Evolutionary conservation across 1,140 invertebrate species (phyloP), one percentile per base, ranked within the genome.

Genomic region (Doryteuthis pealeii): DNA sequence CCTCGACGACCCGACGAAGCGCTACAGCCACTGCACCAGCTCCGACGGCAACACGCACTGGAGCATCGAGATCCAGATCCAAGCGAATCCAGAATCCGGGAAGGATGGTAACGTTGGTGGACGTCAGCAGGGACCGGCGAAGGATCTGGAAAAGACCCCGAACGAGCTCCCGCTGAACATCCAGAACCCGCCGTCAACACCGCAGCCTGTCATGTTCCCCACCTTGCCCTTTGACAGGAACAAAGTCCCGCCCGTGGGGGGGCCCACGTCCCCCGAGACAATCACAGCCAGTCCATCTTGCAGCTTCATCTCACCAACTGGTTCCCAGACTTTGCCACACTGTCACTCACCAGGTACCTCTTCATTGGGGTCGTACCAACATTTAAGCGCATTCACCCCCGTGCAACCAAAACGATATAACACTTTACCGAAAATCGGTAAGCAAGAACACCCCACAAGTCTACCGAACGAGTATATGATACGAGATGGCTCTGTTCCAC

Each of bases 1-100:
- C 69, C 79, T 82, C 72, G 74, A 76, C 10, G 71, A 58, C 22
- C 26, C 49, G 4, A 54, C 49, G 12, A 76, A 76, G 58, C 71
- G 72, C 43, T 35, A 76, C 15, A 81, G 83, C 70, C 80, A 82
- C 15, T 80, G 82, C 33, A 82, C 79, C 14, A 80, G 77, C 33
- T 83, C 81, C 76, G 84, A 84, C 68, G 79, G 75, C 26, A 84
- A 84, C 74, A 80, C 78, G 28, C 83, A 82, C 45, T 75, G 82
- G 26, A 85, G 82, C 72, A 82, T 85, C 74, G 84, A 86, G 69
- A 84, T 84, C 74, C 81, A 84, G 75, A 81, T 84, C 43, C 78
- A 79, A 66, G 70, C 70, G 15, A 71, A 71, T 71, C 35, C 70
- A 26, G 66, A 68, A 8, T 22, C 22, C 30, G 66, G 32, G 10